Evolutionary conservation across 2,888 invertebrate species (phyloP).

Genomic region (Drosophila greeni): DNA sequence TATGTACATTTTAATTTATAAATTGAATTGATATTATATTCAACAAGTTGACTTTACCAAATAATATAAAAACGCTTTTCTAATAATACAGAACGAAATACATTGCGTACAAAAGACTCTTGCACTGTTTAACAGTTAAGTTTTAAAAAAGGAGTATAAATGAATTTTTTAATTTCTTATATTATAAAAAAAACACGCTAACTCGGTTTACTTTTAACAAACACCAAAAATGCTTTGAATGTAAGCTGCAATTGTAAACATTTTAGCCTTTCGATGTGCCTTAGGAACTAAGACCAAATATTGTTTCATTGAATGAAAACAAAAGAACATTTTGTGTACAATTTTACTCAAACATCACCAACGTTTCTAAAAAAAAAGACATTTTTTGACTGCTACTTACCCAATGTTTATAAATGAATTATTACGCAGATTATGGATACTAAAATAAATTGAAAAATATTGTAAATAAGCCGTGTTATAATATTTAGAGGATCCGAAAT

Average conservation of each 20-base stretch:
- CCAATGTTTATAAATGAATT: not conserved
- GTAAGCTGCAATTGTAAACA: not conserved
- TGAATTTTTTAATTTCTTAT: not conserved
- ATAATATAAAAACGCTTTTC: not conserved
- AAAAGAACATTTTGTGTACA: not conserved
- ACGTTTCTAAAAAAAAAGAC: not conserved
- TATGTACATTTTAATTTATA: not conserved
- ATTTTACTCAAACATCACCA: not conserved
- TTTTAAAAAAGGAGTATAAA: not conserved
- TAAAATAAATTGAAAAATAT: not conserved
- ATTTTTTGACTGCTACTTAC: conserved; percentile 1
- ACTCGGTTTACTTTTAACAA: not conserved
- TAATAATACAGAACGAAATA: not conserved
- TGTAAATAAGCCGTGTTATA: too few species aligned
- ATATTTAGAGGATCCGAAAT: too few species aligned
- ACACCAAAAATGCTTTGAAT: not conserved
- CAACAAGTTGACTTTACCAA: conserved; percentile 1
- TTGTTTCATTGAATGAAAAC: not conserved
- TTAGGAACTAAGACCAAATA: conserved; percentile 1
- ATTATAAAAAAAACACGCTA: not conserved
- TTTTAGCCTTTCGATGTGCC: conserved; percentile 7
- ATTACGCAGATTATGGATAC: not conserved
- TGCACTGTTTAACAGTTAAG: conserved; percentile 3
- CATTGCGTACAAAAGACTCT: not conserved
- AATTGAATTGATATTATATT: not conserved